Evolutionary conservation across 2,113 vertebrate species (phyloP).

Genomic region (Verasper variegatus): DNA sequence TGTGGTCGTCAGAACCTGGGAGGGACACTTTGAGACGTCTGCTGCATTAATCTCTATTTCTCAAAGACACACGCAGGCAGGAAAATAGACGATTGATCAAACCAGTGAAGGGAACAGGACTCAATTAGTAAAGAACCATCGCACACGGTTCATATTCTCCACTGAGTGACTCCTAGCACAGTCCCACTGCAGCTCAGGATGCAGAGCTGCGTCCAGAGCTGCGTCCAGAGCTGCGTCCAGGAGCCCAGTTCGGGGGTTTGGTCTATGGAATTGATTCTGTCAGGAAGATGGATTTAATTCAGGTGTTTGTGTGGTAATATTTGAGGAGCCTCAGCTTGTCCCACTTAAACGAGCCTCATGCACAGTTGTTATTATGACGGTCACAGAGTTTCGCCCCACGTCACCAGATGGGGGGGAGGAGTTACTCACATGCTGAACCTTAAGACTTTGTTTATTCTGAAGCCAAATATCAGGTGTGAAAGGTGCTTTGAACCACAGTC

Average conservation of each 20-base stretch:
- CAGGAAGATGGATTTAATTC: slow-evolving; percentile 65
- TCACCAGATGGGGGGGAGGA: too few species aligned
- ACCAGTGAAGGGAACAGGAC: slow-evolving; percentile 1
- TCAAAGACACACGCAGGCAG: not conserved
- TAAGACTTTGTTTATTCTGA: too few species aligned
- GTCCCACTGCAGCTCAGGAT: slow-evolving; percentile 37
- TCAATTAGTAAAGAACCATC: slow-evolving; percentile 11
- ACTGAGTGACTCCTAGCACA: slow-evolving; percentile 24
- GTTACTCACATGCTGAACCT: too few species aligned
- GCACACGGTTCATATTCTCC: slow-evolving; percentile 26
- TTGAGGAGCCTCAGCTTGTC: not conserved
- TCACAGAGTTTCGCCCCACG: not conserved
- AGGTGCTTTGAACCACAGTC: too few species aligned
- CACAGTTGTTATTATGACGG: slow-evolving; percentile 14
- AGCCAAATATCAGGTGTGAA: too few species aligned
- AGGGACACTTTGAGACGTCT: not conserved
- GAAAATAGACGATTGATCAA: slow-evolving; percentile 9
- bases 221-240: slow-evolving; percentile 1
- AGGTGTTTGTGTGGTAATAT: slow-evolving; percentile 39
- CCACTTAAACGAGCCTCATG: too few species aligned
- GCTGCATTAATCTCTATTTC: slow-evolving; percentile 30
- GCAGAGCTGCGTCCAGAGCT: slow-evolving; percentile 32
- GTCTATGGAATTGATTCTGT: slow-evolving; percentile 65
- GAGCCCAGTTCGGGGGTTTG: slow-evolving; percentile 33
- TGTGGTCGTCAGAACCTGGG: not conserved